Evolutionary conservation across 2,113 vertebrate genomes (phyloP).

Genomic region (Oreamnos americanus): DNA sequence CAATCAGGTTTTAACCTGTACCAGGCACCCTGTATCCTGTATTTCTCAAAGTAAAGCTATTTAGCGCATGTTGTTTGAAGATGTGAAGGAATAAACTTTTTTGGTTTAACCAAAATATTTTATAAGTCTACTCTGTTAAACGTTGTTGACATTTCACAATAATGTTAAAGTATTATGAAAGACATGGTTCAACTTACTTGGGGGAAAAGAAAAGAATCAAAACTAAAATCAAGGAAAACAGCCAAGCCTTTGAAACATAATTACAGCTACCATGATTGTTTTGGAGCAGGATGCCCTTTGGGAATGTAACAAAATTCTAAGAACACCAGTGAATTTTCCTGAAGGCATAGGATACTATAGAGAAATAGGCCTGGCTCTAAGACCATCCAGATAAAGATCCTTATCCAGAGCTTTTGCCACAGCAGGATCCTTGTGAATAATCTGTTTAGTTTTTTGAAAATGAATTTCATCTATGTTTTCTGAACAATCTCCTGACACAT

Average conservation of each 20-base stretch:
- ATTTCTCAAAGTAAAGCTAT: neutral
- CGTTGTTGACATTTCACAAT: neutral
- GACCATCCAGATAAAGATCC: neutral
- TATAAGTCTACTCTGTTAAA: neutral
- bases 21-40: neutral
- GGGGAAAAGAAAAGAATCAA: neutral
- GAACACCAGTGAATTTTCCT: neutral
- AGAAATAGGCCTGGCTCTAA: constrained; percentile 13
- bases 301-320: neutral
- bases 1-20: neutral
- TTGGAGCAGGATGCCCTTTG: neutral
- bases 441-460: neutral
- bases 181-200: neutral
- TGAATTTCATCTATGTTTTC: neutral
- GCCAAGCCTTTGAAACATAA: neutral
- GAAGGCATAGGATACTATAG: neutral
- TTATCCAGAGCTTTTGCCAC: neutral
- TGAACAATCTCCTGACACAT: neutral
- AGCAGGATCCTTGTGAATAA: neutral
- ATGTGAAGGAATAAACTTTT: neutral
- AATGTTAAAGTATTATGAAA: constrained; percentile 21
- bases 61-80: neutral
- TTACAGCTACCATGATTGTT: neutral
- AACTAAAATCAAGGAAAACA: neutral
- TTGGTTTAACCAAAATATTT: neutral